These are phyloP conservation scores for Drosophila obscura DNA, from an alignment of 1,140 invertebrate genomes.

Conservation along the genomic window DNA sequence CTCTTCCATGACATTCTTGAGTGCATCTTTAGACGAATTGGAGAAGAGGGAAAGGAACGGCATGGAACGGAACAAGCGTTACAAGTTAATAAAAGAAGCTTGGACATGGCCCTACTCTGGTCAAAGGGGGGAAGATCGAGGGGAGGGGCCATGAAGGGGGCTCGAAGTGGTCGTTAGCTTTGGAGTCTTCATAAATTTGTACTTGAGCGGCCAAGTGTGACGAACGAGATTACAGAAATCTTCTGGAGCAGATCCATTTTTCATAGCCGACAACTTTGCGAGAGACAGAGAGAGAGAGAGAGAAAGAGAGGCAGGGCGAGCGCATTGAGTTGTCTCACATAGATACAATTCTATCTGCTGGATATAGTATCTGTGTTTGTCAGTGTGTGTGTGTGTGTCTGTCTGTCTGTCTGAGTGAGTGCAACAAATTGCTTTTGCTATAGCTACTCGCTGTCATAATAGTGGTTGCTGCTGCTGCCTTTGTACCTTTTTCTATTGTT, in stretches of 20 bases:
- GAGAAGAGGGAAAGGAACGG: background rate
- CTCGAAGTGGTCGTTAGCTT: too few relatives aligned
- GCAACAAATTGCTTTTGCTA: conserved; percentile 76
- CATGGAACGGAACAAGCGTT: conserved; percentile 40
- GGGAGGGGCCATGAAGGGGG: background rate
- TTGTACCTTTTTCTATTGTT: conserved; percentile 74
- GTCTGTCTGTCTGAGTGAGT: conserved; percentile 51
- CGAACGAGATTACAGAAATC: conserved; percentile 84
- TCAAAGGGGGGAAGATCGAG: background rate
- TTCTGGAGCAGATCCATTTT: conserved; percentile 84
- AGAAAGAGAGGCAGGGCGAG: conserved; percentile 1
- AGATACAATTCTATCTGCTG: conserved; percentile 52
- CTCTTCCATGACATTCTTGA: conserved; percentile 75
- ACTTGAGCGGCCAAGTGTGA: conserved; percentile 84
- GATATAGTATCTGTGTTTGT: background rate
- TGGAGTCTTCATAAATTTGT: conserved; percentile 78
- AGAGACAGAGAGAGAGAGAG: background rate
- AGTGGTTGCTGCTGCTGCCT: conserved; percentile 59
- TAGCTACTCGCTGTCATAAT: conserved; percentile 75
- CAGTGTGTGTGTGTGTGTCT: conserved; percentile 1
- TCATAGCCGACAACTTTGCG: conserved; percentile 72
- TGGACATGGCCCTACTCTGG: conserved; percentile 41
- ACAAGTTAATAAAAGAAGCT: conserved; percentile 75
- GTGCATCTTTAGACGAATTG: conserved; percentile 44
- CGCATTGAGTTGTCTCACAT: conserved; percentile 66